Base-by-base conservation (phyloP, 2,113 vertebrate species). In the Amblyopsis rosae region DNA sequence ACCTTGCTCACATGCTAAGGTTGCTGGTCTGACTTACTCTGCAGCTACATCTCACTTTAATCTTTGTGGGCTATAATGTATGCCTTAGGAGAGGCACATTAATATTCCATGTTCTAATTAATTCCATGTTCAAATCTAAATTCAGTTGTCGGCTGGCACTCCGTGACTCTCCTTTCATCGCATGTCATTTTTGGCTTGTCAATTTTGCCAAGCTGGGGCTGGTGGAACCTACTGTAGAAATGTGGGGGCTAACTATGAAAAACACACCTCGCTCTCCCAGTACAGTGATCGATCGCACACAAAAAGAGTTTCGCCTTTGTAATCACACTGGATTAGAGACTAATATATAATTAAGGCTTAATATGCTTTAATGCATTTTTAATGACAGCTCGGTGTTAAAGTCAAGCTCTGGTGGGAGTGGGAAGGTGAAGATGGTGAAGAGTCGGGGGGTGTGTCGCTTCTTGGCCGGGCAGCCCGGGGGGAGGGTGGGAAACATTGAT, bases 311-410 rank as follows among this genome's bases (percentile, higher is more conserved):
- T 76, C 63, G 72, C 83, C 83, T 83, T 82, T 79, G 83, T 89
- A 90, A 91, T 90, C 83, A 89, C 81, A 75, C 70, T 51, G 82
- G 89, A 92, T 89, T 86, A 89, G 87, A 64, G 85, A 86, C 91
- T 90, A 90, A 92, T 90, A 88, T 92, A 82, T 90, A 89, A 92
- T 93, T 90, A 91, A 72, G 79, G 68, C 77, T 80, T 92, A 92
- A 92, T 89, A 91, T 87, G 87, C 83, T 87, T 87, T 92, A 92
- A 92, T 91, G 90, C 79, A 89, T 90, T 90, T 92, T 91, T 91
- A 93, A 92, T 92, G 87, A 84, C 87, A 77, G 78, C 87, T 76
- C 69, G 69, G 88, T 80, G 89, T 84, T 88, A 61, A 73, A 86
- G 84, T 83, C 76, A 80, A 88, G 89, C 68, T 85, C 76, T 65